phyloP scores from a whole-genome alignment of 2,797 vertebrate genomes.

The Rhynchonycteris naso region DNA sequence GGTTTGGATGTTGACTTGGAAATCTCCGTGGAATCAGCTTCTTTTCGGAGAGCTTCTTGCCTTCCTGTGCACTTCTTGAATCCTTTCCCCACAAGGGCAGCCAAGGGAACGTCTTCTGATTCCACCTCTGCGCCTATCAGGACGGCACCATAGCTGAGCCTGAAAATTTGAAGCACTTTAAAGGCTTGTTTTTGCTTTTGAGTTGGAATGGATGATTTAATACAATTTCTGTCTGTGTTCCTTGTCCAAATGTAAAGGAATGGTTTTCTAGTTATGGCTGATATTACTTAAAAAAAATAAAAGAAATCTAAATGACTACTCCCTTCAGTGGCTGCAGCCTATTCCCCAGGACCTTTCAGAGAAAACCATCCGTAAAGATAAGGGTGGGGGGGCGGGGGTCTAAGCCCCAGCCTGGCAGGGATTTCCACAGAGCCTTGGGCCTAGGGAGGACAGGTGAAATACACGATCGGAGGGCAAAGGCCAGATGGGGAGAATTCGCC shows the following conservation, averaged over 20 bases:
- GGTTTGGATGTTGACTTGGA: slow-evolving; percentile 75
- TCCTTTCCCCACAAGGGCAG: background rate
- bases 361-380: slow-evolving; percentile 59
- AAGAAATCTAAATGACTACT: background rate
- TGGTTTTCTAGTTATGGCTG: slow-evolving; percentile 21
- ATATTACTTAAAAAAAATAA: background rate
- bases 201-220: background rate
- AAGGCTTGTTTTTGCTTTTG: slow-evolving; percentile 39
- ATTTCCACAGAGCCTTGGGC: slow-evolving; percentile 40
- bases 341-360: slow-evolving; percentile 60
- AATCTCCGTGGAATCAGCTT: slow-evolving; percentile 72
- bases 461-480: slow-evolving; percentile 42
- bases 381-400: background rate
- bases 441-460: slow-evolving; percentile 1
- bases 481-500: slow-evolving; percentile 28
- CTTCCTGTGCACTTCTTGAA: slow-evolving; percentile 54
- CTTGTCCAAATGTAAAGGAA: slow-evolving; percentile 41
- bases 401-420: slow-evolving; percentile 15
- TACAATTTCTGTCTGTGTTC: slow-evolving; percentile 29
- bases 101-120: slow-evolving; percentile 13
- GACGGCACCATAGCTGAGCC: background rate
- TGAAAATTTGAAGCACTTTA: background rate
- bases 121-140: background rate
- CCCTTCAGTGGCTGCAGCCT: background rate
- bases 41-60: slow-evolving; percentile 72